Evolutionary conservation across 2,888 invertebrate genomes (phyloP).

Genomic region (Cremastobaeus sp.): DNA sequence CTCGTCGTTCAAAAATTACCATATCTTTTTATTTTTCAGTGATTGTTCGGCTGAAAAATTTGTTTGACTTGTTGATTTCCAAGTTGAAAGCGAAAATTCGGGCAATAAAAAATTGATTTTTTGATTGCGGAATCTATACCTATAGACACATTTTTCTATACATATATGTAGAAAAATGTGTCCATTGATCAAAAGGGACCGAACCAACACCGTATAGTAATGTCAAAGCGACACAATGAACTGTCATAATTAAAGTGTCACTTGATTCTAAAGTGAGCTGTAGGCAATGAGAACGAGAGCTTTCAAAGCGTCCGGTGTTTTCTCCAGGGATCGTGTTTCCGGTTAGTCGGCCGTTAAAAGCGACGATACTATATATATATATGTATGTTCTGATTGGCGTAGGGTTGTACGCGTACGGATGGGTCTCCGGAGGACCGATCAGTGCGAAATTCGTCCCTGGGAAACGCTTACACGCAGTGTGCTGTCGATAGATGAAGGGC

Average conservation of each 20-base stretch:
- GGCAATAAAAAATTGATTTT: no score
- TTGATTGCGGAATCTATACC: no score
- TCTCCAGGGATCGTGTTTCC: conserved; percentile 62
- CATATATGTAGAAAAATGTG: no score
- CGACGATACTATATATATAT: conserved; percentile 49
- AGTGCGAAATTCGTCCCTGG: conserved; percentile 58
- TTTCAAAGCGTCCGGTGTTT: conserved; percentile 62
- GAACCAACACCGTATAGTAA: no score
- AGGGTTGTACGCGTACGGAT: conserved; percentile 59
- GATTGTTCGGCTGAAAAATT: no score
- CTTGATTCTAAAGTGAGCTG: conserved; percentile 44
- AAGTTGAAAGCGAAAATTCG: no score
- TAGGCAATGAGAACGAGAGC: conserved; percentile 49
- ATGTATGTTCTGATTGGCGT: conserved; percentile 61
- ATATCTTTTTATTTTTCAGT: no score
- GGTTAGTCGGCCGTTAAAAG: conserved; percentile 63
- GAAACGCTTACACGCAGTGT: conserved; percentile 57
- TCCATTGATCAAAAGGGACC: no score
- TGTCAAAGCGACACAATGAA: conserved; percentile 30
- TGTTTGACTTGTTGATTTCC: no score
- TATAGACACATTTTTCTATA: no score
- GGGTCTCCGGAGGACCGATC: conserved; percentile 62
- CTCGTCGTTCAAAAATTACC: no score
- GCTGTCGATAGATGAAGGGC: conserved; percentile 37
- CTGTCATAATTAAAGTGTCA: conserved; percentile 54